Percentiles rank a stretch among this genome's conserved stretches.
Evolutionary conservation across 2,113 vertebrate genomes (phyloP).

Genomic region (Lasiurus cinereus): DNA sequence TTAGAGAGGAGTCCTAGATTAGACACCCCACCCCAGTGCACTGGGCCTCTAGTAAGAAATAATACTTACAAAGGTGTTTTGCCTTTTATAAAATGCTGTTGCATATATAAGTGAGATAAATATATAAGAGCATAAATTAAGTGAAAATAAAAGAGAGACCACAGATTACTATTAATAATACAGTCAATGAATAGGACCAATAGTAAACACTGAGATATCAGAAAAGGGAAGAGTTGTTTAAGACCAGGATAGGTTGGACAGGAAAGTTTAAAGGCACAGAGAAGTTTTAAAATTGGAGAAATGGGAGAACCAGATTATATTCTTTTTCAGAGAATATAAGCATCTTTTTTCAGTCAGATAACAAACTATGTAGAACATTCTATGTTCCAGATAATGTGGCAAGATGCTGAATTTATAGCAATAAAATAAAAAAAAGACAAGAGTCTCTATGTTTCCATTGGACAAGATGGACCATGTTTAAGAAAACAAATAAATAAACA

Average conservation of each 20-base stretch:
- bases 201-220: not conserved
- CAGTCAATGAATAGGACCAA: not conserved
- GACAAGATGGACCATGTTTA: not conserved
- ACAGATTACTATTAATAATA: not conserved
- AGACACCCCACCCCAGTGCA: no score
- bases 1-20: no score
- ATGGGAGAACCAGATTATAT: not conserved
- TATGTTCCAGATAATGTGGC: slow-evolving; percentile 1
- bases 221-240: not conserved
- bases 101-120: not conserved
- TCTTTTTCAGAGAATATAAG: not conserved
- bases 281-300: not conserved
- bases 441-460: not conserved
- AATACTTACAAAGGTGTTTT: not conserved
- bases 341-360: not conserved
- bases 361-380: slow-evolving; percentile 43
- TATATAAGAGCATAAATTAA: not conserved
- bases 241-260: not conserved
- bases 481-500: slow-evolving; percentile 53
- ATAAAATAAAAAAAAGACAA: not conserved
- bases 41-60: not conserved
- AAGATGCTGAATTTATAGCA: slow-evolving; percentile 9
- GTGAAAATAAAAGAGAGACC: not conserved
- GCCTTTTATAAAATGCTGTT: not conserved
- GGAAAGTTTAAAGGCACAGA: not conserved